A percentile compares a stretch with the other conserved stretches of the same genome.
These are phyloP conservation scores for Leptosomus discolor DNA, from an alignment of 2,113 vertebrate genomes.

Conservation along the genomic window DNA sequence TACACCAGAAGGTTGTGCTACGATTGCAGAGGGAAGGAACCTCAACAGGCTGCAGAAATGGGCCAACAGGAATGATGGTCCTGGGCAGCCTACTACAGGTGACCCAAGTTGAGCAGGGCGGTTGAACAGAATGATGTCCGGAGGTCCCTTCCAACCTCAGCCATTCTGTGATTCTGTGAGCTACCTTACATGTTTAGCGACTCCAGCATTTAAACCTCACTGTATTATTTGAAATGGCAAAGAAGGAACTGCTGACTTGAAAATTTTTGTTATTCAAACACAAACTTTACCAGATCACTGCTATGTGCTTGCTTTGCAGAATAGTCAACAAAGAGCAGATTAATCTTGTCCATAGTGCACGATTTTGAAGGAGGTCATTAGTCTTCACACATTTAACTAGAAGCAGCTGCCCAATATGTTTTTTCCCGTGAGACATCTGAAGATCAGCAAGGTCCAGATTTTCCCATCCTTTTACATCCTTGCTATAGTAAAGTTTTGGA, in stretches of 20 bases:
- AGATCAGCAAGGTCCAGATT: neutral
- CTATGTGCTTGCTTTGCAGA: conserved; percentile 23
- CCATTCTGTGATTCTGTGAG: neutral
- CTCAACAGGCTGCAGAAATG: neutral
- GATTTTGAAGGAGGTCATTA: neutral
- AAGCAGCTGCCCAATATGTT: neutral
- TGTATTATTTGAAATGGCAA: neutral
- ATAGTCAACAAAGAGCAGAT: neutral
- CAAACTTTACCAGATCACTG: neutral
- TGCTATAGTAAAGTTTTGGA: neutral
- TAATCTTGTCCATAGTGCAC: neutral
- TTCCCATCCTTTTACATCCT: neutral
- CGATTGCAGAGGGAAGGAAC: neutral
- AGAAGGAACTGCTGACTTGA: neutral
- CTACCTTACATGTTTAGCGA: neutral
- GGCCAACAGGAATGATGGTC: neutral
- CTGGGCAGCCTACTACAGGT: neutral
- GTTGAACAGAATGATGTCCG: neutral
- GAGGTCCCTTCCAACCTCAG: neutral
- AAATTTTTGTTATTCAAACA: conserved; percentile 2
- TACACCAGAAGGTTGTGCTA: neutral
- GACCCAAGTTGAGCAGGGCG: neutral
- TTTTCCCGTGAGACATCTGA: neutral
- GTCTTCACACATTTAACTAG: neutral
- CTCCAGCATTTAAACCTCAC: neutral